A percentile compares a stretch with the other conserved stretches of the same genome.
Evolutionary conservation across 2,797 vertebrate genomes (phyloP).

Genomic region (Loris lydekkerianus): DNA sequence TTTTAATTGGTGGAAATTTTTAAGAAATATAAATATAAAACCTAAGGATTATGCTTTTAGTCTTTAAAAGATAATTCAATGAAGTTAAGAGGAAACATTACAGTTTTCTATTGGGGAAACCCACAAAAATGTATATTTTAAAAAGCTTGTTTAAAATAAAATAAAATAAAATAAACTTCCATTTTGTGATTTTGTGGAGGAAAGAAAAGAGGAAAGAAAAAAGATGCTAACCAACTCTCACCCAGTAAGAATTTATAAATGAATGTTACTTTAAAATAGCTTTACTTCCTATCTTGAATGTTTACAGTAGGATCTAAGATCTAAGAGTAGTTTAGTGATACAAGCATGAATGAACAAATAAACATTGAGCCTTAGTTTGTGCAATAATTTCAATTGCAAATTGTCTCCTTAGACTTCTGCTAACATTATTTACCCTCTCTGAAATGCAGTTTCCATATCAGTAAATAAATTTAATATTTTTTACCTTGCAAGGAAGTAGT

Average conservation of each 20-base stretch:
- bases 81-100: slow-evolving; percentile 45
- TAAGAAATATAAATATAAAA: slow-evolving; percentile 49
- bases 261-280: neutral
- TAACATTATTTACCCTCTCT: neutral
- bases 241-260: neutral
- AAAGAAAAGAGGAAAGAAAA: slow-evolving; percentile 1
- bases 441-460: neutral
- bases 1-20: slow-evolving; percentile 52
- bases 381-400: neutral
- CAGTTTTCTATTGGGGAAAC: neutral
- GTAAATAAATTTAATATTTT: neutral
- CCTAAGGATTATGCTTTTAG: neutral
- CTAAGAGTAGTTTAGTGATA: neutral
- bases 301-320: no score
- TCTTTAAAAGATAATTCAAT: slow-evolving; percentile 29
- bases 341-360: neutral
- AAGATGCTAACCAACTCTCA: neutral
- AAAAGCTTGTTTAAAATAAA: neutral
- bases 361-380: neutral
- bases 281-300: neutral
- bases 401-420: neutral
- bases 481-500: neutral
- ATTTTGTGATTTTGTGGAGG: neutral
- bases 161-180: no score
- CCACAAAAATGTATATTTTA: neutral